phyloP scores from a whole-genome alignment of 2,888 invertebrate genomes.

The Leucozona laternaria region DNA sequence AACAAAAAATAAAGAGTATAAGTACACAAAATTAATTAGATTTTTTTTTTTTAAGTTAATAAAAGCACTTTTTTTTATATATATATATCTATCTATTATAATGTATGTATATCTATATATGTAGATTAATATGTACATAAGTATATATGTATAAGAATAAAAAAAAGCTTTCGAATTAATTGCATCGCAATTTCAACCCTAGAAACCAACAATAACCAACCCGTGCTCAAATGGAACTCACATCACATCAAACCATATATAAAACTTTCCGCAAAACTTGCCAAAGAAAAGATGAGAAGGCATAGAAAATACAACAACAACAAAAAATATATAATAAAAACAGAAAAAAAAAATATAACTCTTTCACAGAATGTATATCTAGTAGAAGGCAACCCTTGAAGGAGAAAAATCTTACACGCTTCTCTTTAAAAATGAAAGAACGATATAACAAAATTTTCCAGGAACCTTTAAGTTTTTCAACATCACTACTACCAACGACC shows the following conservation, averaged over 20 bases:
- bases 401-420: constrained; percentile 56
- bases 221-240: constrained; percentile 46
- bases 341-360: constrained; percentile 39
- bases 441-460: constrained; percentile 51
- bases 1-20: neutral
- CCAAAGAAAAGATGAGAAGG: constrained; percentile 42
- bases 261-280: constrained; percentile 41
- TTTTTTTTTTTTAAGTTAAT: constrained; percentile 39
- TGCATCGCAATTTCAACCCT: constrained; percentile 62
- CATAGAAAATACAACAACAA: constrained; percentile 25
- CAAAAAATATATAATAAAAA: constrained; percentile 15
- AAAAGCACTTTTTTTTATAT: constrained; percentile 12
- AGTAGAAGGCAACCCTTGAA: constrained; percentile 37
- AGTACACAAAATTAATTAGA: constrained; percentile 47
- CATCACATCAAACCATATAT: constrained; percentile 38
- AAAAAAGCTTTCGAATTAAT: constrained; percentile 55
- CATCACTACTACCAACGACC: constrained; percentile 47
- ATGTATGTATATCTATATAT: neutral
- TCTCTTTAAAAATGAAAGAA: constrained; percentile 61
- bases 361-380: constrained; percentile 20
- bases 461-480: constrained; percentile 70
- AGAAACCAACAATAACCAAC: constrained; percentile 32
- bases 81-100: neutral
- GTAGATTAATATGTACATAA: neutral
- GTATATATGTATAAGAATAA: constrained; percentile 23